Evolutionary conservation across 2,888 invertebrate genomes (phyloP), one percentile per base, ranked within the genome.

Genomic region (Ditylenchus weischeri): DNA sequence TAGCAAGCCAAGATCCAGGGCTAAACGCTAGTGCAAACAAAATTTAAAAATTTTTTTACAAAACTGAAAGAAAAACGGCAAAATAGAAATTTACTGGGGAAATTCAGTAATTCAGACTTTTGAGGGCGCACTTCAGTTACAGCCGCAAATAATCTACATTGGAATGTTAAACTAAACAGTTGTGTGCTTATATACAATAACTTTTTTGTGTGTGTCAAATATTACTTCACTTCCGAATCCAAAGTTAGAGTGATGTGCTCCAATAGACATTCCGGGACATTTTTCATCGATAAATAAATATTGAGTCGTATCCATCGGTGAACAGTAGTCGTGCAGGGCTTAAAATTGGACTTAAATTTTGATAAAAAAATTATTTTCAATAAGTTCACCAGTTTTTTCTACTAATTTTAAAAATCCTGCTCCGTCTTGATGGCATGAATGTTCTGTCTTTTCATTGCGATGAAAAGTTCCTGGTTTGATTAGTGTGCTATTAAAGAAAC

Each of bases 181-280:
- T 29, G 29, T 29, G 29, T 3, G 43, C 15, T 43, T 8, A 4
- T 54, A 54, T 5, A n/a, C 54, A 54, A 54, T 29, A 13, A 18
- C n/a, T 23, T 23, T 54, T 29, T 29, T 54, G 2, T 54, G 54
- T 54, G 54, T 54, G 29, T 54, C 54, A 10, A 23, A 54, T 7
- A 54, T 29, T 13, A 54, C 54, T 54, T 54, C 54, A 13, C 23
- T 54, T 54, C 54, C 54, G 54, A 23, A 23, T 11, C 54, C 54
- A n/a, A 54, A 54, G 54, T 54, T 21, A 21, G 54, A 11, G 29
- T 21, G 11, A 29, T 23, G 15, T 21, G 29, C 54, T 15, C 54
- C 54, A 18, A 29, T 54, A 11, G 54, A 54, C 11, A 54, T 54
- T 15, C 54, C 54, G 13, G 54, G 54, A 51, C 54, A 54, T 21